A percentile compares a stretch with the other conserved stretches of the same genome.
These are phyloP conservation scores for Phataginus tricuspis DNA, from an alignment of 2,797 vertebrate genomes.

Conservation along the genomic window DNA sequence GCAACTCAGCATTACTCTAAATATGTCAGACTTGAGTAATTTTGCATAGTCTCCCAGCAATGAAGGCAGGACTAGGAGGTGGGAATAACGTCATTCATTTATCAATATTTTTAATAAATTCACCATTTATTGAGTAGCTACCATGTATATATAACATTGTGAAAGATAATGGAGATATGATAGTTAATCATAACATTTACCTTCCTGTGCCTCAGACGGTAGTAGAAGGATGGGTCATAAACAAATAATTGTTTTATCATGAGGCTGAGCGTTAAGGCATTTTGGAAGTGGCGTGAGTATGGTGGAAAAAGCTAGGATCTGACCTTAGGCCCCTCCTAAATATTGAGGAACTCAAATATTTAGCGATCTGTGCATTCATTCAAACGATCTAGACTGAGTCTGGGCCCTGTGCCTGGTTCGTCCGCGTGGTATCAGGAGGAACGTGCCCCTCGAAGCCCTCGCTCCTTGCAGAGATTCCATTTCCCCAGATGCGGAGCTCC, in stretches of 20 bases:
- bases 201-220: background rate
- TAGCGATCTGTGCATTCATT: background rate
- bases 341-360: background rate
- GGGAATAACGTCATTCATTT: background rate
- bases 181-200: background rate
- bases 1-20: background rate
- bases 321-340: background rate
- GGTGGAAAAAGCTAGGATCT: background rate
- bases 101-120: constrained; percentile 29
- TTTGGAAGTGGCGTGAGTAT: background rate
- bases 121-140: background rate
- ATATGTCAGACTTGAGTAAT: background rate
- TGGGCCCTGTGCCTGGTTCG: background rate
- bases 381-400: background rate
- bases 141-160: background rate
- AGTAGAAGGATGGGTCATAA: background rate
- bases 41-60: background rate
- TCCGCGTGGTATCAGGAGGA: background rate
- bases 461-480: background rate
- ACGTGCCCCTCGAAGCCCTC: background rate
- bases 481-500: background rate
- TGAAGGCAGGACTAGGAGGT: background rate
- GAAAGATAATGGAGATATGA: background rate
- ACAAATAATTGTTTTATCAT: background rate
- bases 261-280: background rate